These are phyloP conservation scores for Drosophila neocordata DNA, from an alignment of 1,140 invertebrate genomes.

Conservation along the genomic window DNA sequence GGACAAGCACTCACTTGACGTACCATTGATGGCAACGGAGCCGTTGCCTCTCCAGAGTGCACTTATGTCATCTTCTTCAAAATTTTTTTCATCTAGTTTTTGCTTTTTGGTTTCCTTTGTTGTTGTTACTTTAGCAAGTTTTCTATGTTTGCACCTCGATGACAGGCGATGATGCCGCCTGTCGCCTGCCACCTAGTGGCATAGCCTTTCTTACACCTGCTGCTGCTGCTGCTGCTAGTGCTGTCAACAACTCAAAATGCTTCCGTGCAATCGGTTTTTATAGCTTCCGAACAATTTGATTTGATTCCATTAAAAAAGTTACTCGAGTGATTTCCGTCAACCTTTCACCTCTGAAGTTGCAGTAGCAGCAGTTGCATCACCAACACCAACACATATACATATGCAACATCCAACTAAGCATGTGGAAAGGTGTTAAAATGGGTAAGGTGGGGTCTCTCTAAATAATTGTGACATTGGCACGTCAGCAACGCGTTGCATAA, in stretches of 20 bases:
- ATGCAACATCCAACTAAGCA: neutral
- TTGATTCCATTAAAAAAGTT: conserved; percentile 82
- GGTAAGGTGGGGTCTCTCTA: conserved; percentile 29
- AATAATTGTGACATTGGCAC: conserved; percentile 79
- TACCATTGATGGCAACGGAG: conserved; percentile 62
- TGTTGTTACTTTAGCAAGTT: conserved; percentile 67
- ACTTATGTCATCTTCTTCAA: conserved; percentile 58
- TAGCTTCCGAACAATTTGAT: conserved; percentile 83
- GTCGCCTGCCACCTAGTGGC: conserved; percentile 31
- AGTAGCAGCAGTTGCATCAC: conserved; percentile 47
- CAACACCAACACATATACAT: conserved; percentile 38
- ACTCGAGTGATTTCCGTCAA: conserved; percentile 72
- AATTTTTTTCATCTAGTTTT: conserved; percentile 17
- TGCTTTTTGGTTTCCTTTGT: conserved; percentile 24
- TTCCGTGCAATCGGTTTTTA: conserved; percentile 82
- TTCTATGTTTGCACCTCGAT: conserved; percentile 74
- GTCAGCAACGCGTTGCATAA: conserved; percentile 64
- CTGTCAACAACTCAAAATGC: conserved; percentile 79
- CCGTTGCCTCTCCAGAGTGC: conserved; percentile 63
- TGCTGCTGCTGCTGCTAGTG: neutral
- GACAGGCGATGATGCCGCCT: conserved; percentile 42
- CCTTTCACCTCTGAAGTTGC: conserved; percentile 33
- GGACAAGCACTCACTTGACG: conserved; percentile 68
- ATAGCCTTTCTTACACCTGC: neutral
- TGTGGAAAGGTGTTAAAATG: neutral